Base-by-base conservation (phyloP, 1,140 invertebrate genomes). In the Helicorthomorpha holstii region DNA sequence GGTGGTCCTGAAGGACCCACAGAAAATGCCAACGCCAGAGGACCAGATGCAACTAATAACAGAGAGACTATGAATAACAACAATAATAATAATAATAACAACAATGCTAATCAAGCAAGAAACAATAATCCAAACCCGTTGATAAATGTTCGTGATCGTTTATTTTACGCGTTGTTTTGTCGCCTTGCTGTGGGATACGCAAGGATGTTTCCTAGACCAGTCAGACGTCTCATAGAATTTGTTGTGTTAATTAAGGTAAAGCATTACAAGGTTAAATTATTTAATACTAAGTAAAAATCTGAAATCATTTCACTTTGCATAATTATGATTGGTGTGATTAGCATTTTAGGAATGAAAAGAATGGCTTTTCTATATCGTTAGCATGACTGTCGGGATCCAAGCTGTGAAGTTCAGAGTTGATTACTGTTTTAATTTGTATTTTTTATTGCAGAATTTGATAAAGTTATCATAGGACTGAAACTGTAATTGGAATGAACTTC, bases 91-190 rank as follows among this genome's bases (percentile, higher is more conserved):
- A 49, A 46, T 42, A 53, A 41, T 41, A 51, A 51, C 24, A 58
- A 59, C 49, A 64, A 64, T 49, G 63, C 61, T 46, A 60, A 61
- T 50, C 49, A 51, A 12, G 49, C 49, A 22, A 51, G 57, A 2
- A 65, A 64, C 34, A 66, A 66, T 49, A 58, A 63, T 53, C 57
- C 57, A 65, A 85, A 84, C 63, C 81, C 83, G 24, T 63, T 87
- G 47, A 79, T 85, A 61, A 83, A 58, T 22, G 83, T 94, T 51
- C 71, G 91, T 60, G 90, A 97, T 63, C 76, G 91, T 57, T 71
- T 96, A n/a, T 97, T 97, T 64, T 87, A 95, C 69, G 88, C 90
- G 25, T 70, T 97, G 54, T 95, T 97, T 66, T 88, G 93, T 61
- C 83, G 88, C 64, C 79, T 85, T 57, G 83, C 93, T 16, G 68